phyloP scores from a whole-genome alignment of 2,888 invertebrate species.

The Tachystola acroxantha region DNA sequence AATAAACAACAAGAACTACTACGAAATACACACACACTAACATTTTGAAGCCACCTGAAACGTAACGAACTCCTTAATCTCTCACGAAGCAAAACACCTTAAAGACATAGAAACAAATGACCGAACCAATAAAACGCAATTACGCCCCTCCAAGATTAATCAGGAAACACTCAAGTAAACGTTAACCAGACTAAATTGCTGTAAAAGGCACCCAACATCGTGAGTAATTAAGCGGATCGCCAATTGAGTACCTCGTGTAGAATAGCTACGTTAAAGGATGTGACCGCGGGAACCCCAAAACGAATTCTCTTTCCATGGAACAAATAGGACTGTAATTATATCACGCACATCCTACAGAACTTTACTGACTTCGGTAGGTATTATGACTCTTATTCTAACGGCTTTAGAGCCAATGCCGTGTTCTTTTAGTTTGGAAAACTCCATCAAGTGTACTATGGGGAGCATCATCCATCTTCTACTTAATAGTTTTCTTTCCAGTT shows the following conservation, averaged over 20 bases:
- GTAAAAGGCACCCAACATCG: slow-evolving; percentile 39
- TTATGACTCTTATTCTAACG: background rate
- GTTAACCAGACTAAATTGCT: slow-evolving; percentile 49
- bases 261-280: slow-evolving; percentile 16
- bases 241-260: slow-evolving; percentile 30
- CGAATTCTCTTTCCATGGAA: slow-evolving; percentile 24
- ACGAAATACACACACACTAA: no score
- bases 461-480: background rate
- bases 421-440: no score
- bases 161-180: slow-evolving; percentile 45
- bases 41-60: no score
- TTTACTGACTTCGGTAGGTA: background rate
- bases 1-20: no score
- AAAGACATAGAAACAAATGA: slow-evolving; percentile 36
- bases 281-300: slow-evolving; percentile 26
- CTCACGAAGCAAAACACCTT: slow-evolving; percentile 26
- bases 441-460: no score
- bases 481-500: background rate
- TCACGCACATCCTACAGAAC: background rate
- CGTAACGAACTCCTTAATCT: background rate
- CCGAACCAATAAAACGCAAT: slow-evolving; percentile 44
- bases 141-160: slow-evolving; percentile 54
- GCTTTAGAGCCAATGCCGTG: background rate
- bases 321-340: slow-evolving; percentile 27
- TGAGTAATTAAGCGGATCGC: slow-evolving; percentile 48